Conservation (phyloP, 2,888 invertebrate genomes). For the Cerceris rybyensis region DNA sequence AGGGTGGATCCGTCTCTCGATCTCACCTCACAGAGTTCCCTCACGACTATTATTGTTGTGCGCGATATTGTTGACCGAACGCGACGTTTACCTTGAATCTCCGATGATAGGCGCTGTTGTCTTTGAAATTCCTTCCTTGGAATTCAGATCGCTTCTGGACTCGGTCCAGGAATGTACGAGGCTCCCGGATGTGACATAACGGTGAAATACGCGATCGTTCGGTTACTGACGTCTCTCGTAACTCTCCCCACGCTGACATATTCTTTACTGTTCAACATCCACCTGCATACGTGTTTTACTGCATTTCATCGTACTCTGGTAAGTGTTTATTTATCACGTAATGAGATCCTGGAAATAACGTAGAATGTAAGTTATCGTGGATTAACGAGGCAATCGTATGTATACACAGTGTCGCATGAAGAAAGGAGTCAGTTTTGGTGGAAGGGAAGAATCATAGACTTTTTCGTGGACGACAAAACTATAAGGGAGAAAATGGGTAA, state of each 20-base stretch:
- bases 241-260: neutral
- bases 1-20: conserved; percentile 70
- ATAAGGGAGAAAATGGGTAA: too few species aligned
- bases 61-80: neutral
- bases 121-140: conserved; percentile 28
- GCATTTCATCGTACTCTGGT: too few species aligned
- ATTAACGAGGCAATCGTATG: too few species aligned
- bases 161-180: conserved; percentile 63
- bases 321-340: too few species aligned
- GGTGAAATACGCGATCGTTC: conserved; percentile 48
- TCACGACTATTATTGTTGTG: neutral
- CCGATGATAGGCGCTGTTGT: conserved; percentile 10
- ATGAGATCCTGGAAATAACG: too few species aligned
- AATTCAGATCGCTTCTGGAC: conserved; percentile 63
- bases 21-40: conserved; percentile 11
- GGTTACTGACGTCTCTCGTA: neutral
- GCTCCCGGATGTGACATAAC: conserved; percentile 49
- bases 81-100: conserved; percentile 13
- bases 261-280: too few species aligned
- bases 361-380: too few species aligned
- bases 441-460: too few species aligned
- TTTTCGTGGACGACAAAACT: too few species aligned
- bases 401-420: too few species aligned
- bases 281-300: too few species aligned
- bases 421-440: too few species aligned